Evolutionary conservation across 2,888 invertebrate species (phyloP).

Genomic region (Meandrusa payeni): DNA sequence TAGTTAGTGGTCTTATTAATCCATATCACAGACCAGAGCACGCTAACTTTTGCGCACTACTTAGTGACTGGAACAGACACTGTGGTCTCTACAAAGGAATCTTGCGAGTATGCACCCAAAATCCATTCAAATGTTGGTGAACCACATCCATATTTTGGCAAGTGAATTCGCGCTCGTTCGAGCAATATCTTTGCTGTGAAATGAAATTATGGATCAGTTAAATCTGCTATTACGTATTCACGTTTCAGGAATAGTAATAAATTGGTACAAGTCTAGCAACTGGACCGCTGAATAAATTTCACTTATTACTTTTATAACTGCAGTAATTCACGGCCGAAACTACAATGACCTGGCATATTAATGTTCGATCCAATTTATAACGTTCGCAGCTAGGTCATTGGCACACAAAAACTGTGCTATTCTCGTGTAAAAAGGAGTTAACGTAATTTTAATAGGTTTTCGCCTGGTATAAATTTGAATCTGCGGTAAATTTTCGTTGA

Average conservation of each 20-base stretch:
- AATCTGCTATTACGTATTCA: constrained; percentile 10
- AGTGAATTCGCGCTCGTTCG: too few relatives aligned
- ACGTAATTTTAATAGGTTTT: constrained; percentile 8
- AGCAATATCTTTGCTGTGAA: constrained; percentile 1
- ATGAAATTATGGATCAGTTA: constrained; percentile 3
- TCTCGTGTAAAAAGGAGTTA: neutral
- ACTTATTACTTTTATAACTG: constrained; percentile 25
- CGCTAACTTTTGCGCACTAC: too few relatives aligned
- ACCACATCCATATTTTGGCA: too few relatives aligned
- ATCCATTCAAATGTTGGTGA: too few relatives aligned
- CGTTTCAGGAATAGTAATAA: constrained; percentile 17
- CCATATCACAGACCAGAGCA: too few relatives aligned
- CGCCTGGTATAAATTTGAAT: too few relatives aligned
- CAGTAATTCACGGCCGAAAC: constrained; percentile 21
- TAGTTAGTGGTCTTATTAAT: too few relatives aligned
- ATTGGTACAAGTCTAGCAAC: constrained; percentile 12
- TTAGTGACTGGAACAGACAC: too few relatives aligned
- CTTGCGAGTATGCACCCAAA: too few relatives aligned
- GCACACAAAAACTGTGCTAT: constrained; percentile 14
- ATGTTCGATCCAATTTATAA: constrained; percentile 21
- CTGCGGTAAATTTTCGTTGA: too few relatives aligned
- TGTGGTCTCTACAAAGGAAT: too few relatives aligned
- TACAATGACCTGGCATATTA: constrained; percentile 22
- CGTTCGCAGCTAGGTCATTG: constrained; percentile 9
- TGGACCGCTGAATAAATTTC: constrained; percentile 21